Conservation (phyloP, 2,797 vertebrate genomes). For the Tachyglossus aculeatus region DNA sequence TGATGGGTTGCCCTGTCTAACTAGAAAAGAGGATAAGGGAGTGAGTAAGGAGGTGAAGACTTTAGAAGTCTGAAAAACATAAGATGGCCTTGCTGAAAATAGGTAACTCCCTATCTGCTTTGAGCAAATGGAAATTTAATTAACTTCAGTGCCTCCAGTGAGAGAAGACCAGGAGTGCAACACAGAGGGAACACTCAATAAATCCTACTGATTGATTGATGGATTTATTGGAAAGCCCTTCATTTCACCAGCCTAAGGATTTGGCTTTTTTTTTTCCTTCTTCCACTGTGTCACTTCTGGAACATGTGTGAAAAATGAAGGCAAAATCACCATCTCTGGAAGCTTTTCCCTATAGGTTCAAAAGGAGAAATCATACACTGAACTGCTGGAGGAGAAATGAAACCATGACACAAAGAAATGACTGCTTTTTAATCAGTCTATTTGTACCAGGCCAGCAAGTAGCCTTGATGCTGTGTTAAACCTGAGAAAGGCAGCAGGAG, state of each 20-base stretch:
- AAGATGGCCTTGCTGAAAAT: too few species aligned
- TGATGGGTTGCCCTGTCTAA: too few species aligned
- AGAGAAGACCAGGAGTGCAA: too few species aligned
- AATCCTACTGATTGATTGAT: too few species aligned
- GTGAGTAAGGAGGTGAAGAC: too few species aligned
- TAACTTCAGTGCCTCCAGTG: too few species aligned
- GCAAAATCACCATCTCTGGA: conserved; percentile 36
- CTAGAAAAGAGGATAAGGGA: too few species aligned
- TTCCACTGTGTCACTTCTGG: conserved; percentile 18
- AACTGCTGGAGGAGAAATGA: conserved; percentile 58
- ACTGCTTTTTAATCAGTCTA: conserved; percentile 67
- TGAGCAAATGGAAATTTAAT: too few species aligned
- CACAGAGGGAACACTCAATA: too few species aligned
- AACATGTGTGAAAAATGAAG: not conserved
- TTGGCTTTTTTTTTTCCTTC: not conserved
- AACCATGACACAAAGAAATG: conserved; percentile 44
- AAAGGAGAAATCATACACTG: conserved; percentile 46
- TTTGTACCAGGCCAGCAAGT: conserved; percentile 58
- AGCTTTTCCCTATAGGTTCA: conserved; percentile 42
- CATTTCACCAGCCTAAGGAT: not conserved
- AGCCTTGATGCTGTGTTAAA: conserved; percentile 51
- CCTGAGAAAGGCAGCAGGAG: conserved; percentile 8
- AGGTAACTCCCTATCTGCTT: too few species aligned
- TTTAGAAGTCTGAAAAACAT: too few species aligned
- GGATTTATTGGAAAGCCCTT: not conserved